These are phyloP conservation scores for Athripsodes cinereus DNA, from an alignment of 2,888 invertebrate species.

Conservation along the genomic window DNA sequence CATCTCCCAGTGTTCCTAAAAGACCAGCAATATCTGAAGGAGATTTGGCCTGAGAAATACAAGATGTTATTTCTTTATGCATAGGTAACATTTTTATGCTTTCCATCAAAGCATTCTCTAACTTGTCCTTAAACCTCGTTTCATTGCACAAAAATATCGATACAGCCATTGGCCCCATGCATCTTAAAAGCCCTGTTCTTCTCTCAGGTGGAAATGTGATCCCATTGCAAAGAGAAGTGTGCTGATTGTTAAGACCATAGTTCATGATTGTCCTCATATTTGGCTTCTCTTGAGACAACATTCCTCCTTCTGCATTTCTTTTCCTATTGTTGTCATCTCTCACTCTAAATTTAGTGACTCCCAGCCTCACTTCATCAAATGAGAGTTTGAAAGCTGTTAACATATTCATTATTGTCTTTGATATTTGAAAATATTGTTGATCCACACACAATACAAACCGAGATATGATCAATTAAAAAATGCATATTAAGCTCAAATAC, in stretches of 20 bases:
- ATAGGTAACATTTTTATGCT: conserved; percentile 2
- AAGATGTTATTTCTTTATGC: neutral
- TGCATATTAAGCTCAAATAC: no score
- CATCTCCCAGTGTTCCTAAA: neutral
- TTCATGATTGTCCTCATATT: neutral
- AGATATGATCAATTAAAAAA: no score
- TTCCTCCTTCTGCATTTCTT: neutral
- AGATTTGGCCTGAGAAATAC: neutral
- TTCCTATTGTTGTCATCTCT: neutral
- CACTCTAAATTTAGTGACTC: neutral
- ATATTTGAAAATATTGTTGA: no score
- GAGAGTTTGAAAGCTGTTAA: neutral
- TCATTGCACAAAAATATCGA: neutral
- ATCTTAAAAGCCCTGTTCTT: neutral
- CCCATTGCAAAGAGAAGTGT: neutral
- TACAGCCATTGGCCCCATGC: neutral
- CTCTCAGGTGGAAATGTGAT: conserved; percentile 1
- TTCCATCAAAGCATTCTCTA: neutral
- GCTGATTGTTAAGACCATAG: neutral
- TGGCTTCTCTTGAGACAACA: neutral
- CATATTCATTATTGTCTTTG: conserved; percentile 3
- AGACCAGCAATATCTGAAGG: neutral
- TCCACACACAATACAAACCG: no score
- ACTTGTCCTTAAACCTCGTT: neutral
- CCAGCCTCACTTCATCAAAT: neutral